Base-by-base conservation (phyloP, 1,140 invertebrate genomes). In the Zaprionus kolodkinae region DNA sequence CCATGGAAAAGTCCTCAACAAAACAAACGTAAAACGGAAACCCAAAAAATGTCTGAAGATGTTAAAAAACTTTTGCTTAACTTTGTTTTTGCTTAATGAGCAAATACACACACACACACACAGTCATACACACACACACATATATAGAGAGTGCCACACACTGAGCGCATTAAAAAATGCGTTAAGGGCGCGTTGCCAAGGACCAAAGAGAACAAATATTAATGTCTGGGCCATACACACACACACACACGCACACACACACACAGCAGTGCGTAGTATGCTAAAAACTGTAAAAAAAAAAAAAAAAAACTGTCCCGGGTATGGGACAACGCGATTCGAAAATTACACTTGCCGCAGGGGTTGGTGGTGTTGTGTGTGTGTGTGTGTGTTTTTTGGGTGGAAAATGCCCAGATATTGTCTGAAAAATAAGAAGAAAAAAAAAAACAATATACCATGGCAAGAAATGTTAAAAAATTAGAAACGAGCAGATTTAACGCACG, bases 41-140 rank as follows among this genome's bases (percentile, higher is more conserved):
- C 83, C 79, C 85, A 76, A 87, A 86, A 75, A 89, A 78, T 77
- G 76, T 90, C 86, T 86, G 73, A 91, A 82, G 79, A 82, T 85
- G 79, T 71, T 77, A 77, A 86, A 75, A 90, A 88, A 78, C 64
- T 82, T 82, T 88, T 78, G 59, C 76, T 63, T 64, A 88, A 91
- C 84, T 88, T 91, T 84, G 88, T 91, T 91, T 91, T 84, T 84
- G 78, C 87, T 85, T 91, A 91, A 91, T 91, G 88, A 91, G 84
- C 88, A 91, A 91, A 85, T 78, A 89, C 77, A 77, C 73, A 79
- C 40, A 81, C 50, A 76, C 59, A 73, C 70, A 60, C 55, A 59
- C 64, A 66, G 54, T 74, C 43, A 71, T 62, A 54, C 43, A 68
- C 62, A 48, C 27, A 38, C n/a, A 30, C 10, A 17, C 27, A 35